phyloP scores from a whole-genome alignment of 1,140 invertebrate genomes.

The Drosophila burlai region DNA sequence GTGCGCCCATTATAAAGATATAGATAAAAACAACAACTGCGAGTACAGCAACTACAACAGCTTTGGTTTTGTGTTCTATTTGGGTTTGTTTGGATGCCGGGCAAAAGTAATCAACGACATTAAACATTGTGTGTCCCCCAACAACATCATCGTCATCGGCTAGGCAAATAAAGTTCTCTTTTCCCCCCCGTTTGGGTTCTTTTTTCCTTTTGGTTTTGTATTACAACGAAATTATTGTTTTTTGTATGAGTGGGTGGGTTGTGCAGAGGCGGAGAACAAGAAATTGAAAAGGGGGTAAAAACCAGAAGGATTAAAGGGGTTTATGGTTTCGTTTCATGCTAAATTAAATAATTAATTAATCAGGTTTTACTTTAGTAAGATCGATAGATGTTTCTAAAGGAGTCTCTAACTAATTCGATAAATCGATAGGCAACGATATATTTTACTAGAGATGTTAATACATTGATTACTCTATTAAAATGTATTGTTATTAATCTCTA shows the following conservation, averaged over 20 bases:
- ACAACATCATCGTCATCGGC: slow-evolving; percentile 53
- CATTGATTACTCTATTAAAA: not conserved
- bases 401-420: not conserved
- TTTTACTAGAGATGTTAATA: not conserved
- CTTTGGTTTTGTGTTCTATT: slow-evolving; percentile 55
- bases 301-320: not conserved
- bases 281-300: not conserved
- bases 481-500: no score
- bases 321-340: not conserved
- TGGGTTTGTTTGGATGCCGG: slow-evolving; percentile 57
- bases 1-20: slow-evolving; percentile 80
- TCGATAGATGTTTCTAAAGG: no score
- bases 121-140: slow-evolving; percentile 58
- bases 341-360: no score
- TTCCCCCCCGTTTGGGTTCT: slow-evolving; percentile 23
- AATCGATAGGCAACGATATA: not conserved
- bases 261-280: slow-evolving; percentile 16
- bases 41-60: slow-evolving; percentile 38
- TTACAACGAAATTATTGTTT: slow-evolving; percentile 75
- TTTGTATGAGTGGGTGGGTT: slow-evolving; percentile 47
- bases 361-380: no score
- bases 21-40: slow-evolving; percentile 54
- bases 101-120: slow-evolving; percentile 80
- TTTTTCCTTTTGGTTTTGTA: slow-evolving; percentile 60
- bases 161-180: slow-evolving; percentile 62